These are phyloP conservation scores for Rambutsinella grinnellia DNA, from an alignment of 2,888 invertebrate genomes.

Conservation along the genomic window DNA sequence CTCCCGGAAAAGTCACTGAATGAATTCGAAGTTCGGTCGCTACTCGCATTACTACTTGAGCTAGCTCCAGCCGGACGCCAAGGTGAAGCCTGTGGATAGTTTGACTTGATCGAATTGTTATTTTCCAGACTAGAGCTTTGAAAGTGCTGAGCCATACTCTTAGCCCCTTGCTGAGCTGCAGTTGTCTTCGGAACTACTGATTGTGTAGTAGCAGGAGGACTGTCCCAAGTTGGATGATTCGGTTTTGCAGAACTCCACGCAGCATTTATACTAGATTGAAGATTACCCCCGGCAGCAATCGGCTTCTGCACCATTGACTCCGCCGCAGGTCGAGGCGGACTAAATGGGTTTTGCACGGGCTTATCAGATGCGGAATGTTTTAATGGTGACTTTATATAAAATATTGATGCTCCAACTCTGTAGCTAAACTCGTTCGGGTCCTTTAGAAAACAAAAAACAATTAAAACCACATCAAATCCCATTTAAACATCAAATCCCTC, in stretches of 20 bases:
- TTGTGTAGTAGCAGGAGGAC: not conserved
- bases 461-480: not conserved
- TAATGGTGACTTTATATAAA: constrained; percentile 63
- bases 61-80: constrained; percentile 32
- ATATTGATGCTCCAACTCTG: constrained; percentile 65
- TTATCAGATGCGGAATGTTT: constrained; percentile 49
- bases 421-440: constrained; percentile 61
- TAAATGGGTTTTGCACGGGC: constrained; percentile 59
- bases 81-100: constrained; percentile 27
- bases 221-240: constrained; percentile 14
- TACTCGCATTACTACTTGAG: constrained; percentile 41
- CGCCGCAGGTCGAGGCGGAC: constrained; percentile 64
- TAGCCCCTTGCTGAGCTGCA: not conserved
- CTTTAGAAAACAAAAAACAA: constrained; percentile 22
- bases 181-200: not conserved
- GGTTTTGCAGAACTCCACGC: constrained; percentile 27
- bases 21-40: constrained; percentile 29
- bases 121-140: constrained; percentile 42
- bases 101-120: constrained; percentile 41
- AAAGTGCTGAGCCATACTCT: constrained; percentile 4
- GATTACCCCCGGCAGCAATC: not conserved
- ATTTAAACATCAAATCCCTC: not conserved
- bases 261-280: constrained; percentile 11
- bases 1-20: constrained; percentile 20
- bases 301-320: constrained; percentile 37